Conservation (phyloP, 2,797 vertebrate species). For the Distichodus sexfasciatus region DNA sequence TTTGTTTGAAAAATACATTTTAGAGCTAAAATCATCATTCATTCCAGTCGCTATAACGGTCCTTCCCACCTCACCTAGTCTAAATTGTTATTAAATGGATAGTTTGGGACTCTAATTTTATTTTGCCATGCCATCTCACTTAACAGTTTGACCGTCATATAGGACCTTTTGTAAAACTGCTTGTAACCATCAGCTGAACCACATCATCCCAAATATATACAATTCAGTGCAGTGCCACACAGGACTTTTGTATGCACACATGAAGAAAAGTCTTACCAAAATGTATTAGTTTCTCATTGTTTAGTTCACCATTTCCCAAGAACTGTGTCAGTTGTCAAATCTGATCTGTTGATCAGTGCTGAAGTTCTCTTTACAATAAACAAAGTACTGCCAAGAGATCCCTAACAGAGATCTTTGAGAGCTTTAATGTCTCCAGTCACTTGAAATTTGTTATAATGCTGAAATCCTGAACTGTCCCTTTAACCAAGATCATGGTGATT, state of each 20-base stretch:
- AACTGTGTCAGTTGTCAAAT: no score
- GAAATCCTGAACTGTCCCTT: slow-evolving; percentile 27
- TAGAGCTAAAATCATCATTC: neutral
- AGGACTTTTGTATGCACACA: no score
- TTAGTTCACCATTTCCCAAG: no score
- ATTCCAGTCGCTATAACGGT: neutral
- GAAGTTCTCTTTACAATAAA: no score
- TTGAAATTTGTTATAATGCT: no score
- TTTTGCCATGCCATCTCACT: neutral
- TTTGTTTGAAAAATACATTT: neutral
- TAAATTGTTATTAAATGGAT: neutral
- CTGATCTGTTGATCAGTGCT: no score
- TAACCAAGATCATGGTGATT: neutral
- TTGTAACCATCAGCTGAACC: neutral
- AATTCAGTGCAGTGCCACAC: no score
- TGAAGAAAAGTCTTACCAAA: no score
- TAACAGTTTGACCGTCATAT: neutral
- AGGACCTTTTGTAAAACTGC: neutral
- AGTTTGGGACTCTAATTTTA: slow-evolving; percentile 12
- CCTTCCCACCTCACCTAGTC: neutral
- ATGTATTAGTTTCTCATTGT: no score
- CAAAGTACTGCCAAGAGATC: no score
- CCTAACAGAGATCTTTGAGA: no score
- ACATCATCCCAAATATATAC: neutral
- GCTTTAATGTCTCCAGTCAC: no score